Evolutionary conservation across 2,888 invertebrate genomes (phyloP).

Genomic region (Hydroisotoma schaefferi): DNA sequence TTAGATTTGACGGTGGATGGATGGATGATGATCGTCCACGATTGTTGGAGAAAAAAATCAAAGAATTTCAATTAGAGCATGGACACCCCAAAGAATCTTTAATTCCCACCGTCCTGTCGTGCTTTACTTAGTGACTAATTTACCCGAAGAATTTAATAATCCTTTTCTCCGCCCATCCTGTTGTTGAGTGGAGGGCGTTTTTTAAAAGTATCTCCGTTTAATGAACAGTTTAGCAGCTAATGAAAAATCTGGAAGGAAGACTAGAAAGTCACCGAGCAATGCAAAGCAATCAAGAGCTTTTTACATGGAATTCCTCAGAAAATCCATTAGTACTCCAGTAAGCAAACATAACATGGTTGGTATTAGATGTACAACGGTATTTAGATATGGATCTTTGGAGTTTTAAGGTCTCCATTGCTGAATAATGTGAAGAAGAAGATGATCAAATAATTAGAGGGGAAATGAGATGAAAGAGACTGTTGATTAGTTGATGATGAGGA

Average conservation of each 20-base stretch:
- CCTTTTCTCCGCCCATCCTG: not conserved
- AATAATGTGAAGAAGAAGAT: constrained; percentile 5
- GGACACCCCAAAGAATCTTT: constrained; percentile 2
- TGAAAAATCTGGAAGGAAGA: constrained; percentile 5
- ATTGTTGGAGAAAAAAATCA: not conserved
- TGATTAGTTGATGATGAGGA: constrained; percentile 32
- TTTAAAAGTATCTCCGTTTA: not conserved
- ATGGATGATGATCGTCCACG: no score
- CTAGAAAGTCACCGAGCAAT: not conserved
- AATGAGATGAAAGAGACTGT: constrained; percentile 29
- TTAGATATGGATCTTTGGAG: no score
- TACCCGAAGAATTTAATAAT: not conserved
- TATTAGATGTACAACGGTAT: no score
- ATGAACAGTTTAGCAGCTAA: constrained; percentile 12
- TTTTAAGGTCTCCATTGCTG: constrained; percentile 1
- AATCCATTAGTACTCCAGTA: not conserved
- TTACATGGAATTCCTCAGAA: not conserved
- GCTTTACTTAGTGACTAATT: not conserved
- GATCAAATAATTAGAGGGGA: constrained; percentile 26
- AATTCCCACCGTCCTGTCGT: not conserved
- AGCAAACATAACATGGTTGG: no score
- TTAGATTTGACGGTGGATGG: not conserved
- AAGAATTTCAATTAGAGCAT: constrained; percentile 1
- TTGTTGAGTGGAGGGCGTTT: not conserved
- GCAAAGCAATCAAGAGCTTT: not conserved